Evolutionary conservation across 1,140 invertebrate species (phyloP).

Genomic region (Tenebrio molitor): DNA sequence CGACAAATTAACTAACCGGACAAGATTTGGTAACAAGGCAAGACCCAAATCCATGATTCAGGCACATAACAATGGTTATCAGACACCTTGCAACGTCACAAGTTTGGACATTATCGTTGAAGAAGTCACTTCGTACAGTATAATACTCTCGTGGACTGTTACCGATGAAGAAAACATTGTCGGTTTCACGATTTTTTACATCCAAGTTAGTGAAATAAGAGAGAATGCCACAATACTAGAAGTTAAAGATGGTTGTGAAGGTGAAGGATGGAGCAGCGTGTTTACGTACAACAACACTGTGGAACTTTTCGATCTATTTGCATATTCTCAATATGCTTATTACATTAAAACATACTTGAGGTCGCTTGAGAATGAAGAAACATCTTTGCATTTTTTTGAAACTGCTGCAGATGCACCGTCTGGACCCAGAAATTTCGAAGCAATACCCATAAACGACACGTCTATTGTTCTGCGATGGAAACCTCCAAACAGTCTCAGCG

Average conservation of each 20-base stretch:
- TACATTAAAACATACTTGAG: slow-evolving; percentile 71
- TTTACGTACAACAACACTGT: slow-evolving; percentile 51
- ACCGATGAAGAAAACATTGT: too few species aligned
- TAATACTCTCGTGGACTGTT: too few species aligned
- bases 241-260: slow-evolving; percentile 69
- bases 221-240: too few species aligned
- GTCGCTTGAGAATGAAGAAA: slow-evolving; percentile 65
- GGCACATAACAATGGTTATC: too few species aligned
- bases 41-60: too few species aligned
- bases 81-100: too few species aligned
- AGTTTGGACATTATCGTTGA: too few species aligned
- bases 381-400: slow-evolving; percentile 73
- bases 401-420: slow-evolving; percentile 75
- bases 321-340: slow-evolving; percentile 77
- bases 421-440: slow-evolving; percentile 69
- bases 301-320: slow-evolving; percentile 69
- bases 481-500: slow-evolving; percentile 74
- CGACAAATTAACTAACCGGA: slow-evolving; percentile 63
- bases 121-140: too few species aligned
- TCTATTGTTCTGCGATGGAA: slow-evolving; percentile 75
- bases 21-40: slow-evolving; percentile 78
- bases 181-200: too few species aligned
- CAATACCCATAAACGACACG: slow-evolving; percentile 63
- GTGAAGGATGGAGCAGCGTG: slow-evolving; percentile 62
- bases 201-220: too few species aligned